Conservation (phyloP, 2,888 invertebrate genomes). For the Dexiosoma caninum region DNA sequence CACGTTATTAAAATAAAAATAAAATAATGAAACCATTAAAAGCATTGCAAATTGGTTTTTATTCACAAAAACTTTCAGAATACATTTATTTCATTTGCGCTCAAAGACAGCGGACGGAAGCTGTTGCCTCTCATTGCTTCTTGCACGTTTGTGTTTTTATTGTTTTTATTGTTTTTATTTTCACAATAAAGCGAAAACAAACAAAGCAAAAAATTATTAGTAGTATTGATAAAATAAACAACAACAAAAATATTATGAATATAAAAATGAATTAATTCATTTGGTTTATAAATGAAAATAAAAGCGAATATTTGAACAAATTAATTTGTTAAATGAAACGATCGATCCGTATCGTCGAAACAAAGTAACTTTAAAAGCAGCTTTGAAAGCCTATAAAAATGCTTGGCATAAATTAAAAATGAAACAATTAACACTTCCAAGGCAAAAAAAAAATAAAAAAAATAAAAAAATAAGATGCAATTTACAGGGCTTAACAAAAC, state of each 20-base stretch:
- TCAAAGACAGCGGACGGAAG: constrained; percentile 27
- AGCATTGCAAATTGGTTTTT: neutral
- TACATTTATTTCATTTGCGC: constrained; percentile 1
- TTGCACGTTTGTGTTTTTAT: no score
- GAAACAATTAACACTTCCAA: neutral
- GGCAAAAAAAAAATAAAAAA: no score
- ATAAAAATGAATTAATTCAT: no score
- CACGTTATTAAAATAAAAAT: neutral
- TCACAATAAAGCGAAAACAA: neutral
- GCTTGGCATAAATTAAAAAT: neutral
- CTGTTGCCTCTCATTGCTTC: constrained; percentile 1
- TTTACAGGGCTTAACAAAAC: no score
- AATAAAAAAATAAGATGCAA: no score
- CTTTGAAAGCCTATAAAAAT: neutral
- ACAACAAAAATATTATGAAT: neutral
- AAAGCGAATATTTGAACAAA: neutral
- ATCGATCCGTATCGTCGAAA: neutral
- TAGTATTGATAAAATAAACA: neutral
- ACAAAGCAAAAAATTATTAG: neutral
- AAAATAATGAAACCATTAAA: no score
- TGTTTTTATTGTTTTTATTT: no score
- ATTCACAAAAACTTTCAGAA: neutral
- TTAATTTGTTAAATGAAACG: neutral
- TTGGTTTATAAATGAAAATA: neutral
- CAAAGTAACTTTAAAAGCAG: neutral